A percentile compares a stretch with the other conserved stretches of the same genome.
These are phyloP conservation scores for Lithobates sylvaticus DNA, from an alignment of 2,797 vertebrate genomes.

Conservation along the genomic window DNA sequence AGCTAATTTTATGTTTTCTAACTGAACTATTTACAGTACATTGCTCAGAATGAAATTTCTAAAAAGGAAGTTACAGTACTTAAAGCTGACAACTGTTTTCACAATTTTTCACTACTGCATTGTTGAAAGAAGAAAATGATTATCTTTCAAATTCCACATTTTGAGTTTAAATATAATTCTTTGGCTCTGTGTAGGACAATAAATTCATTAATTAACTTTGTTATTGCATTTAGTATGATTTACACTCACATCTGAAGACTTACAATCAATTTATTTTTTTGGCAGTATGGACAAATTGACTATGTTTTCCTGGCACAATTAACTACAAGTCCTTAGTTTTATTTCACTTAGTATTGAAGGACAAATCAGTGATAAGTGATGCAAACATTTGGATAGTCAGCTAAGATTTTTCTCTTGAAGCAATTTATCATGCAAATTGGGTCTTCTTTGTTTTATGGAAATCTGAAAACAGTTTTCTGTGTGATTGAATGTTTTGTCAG, in stretches of 20 bases:
- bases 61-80: background rate
- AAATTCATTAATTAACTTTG: conserved; percentile 68
- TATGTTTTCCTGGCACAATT: conserved; percentile 78
- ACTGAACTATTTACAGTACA: too few species aligned
- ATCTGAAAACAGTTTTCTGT: conserved; percentile 80
- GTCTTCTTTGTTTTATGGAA: conserved; percentile 76
- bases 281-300: conserved; percentile 71
- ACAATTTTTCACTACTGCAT: background rate
- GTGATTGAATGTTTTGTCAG: conserved; percentile 79
- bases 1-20: background rate
- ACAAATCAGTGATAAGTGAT: conserved; percentile 79
- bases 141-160: conserved; percentile 21
- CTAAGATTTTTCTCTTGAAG: conserved; percentile 78
- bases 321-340: conserved; percentile 76
- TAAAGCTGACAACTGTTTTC: conserved; percentile 14
- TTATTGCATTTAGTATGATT: conserved; percentile 67
- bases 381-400: conserved; percentile 77
- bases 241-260: conserved; percentile 65
- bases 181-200: conserved; percentile 59
- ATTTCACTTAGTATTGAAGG: conserved; percentile 77
- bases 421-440: conserved; percentile 83
- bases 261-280: conserved; percentile 60
- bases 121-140: background rate
- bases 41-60: background rate
- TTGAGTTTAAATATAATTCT: conserved; percentile 21